phyloP scores from a whole-genome alignment of 2,888 invertebrate species.

The Dascillus cervinus region DNA sequence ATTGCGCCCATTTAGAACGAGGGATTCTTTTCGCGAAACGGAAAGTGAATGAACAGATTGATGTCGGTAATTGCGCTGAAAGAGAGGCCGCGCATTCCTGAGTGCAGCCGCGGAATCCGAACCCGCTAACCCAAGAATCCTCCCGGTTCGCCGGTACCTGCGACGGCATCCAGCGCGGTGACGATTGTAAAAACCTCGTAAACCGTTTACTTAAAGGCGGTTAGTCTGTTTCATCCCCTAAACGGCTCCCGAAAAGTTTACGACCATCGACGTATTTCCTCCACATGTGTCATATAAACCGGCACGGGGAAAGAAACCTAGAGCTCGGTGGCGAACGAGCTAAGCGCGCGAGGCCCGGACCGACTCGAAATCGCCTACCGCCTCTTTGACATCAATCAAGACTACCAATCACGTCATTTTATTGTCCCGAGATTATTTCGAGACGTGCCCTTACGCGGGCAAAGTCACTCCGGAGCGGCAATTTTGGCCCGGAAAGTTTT shows the following conservation, averaged over 20 bases:
- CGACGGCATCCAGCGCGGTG: slow-evolving; percentile 16
- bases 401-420: slow-evolving; percentile 20
- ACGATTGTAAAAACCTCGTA: slow-evolving; percentile 6
- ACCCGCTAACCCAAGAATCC: slow-evolving; percentile 24
- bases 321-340: too few relatives aligned
- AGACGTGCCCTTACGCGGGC: slow-evolving; percentile 21
- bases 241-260: too few relatives aligned
- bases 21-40: too few relatives aligned
- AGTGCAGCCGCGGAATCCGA: slow-evolving; percentile 26
- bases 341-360: slow-evolving; percentile 5
- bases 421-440: slow-evolving; percentile 20
- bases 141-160: slow-evolving; percentile 26
- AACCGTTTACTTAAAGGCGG: not conserved
- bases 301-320: too few relatives aligned
- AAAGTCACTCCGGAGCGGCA: too few relatives aligned
- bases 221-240: not conserved
- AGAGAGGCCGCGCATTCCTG: slow-evolving; percentile 25
- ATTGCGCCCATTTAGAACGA: too few relatives aligned
- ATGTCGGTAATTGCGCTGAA: slow-evolving; percentile 20
- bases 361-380: slow-evolving; percentile 12
- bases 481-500: too few relatives aligned
- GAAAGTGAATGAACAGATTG: slow-evolving; percentile 20
- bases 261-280: slow-evolving; percentile 20
- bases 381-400: slow-evolving; percentile 19
- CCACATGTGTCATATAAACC: slow-evolving; percentile 18